These are phyloP conservation scores for Arge pagana DNA, from an alignment of 2,888 invertebrate genomes.

Conservation along the genomic window DNA sequence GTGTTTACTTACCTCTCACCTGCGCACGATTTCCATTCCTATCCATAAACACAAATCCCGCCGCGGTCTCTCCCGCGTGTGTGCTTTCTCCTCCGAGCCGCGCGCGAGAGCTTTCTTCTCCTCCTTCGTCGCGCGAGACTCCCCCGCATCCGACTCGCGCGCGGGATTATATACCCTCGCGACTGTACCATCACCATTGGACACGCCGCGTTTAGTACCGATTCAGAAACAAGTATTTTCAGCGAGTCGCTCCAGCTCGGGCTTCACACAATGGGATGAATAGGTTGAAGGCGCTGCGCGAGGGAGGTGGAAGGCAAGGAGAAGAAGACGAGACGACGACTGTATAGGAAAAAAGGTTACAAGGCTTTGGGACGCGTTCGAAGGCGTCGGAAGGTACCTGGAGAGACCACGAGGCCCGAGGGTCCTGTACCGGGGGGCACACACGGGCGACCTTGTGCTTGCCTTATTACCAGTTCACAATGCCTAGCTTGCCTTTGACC, in stretches of 20 bases:
- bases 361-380: conserved; percentile 5
- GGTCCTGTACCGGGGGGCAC: conserved; percentile 9
- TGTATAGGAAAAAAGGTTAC: conserved; percentile 9
- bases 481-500: conserved; percentile 28
- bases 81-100: too few species aligned
- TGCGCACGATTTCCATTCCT: too few species aligned
- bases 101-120: too few species aligned
- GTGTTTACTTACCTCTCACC: too few species aligned
- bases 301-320: conserved; percentile 13
- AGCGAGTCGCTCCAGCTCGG: conserved; percentile 8
- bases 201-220: conserved; percentile 4
- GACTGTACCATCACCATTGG: conserved; percentile 7
- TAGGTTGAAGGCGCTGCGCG: conserved; percentile 14
- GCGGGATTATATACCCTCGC: too few species aligned
- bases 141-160: too few species aligned
- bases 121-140: too few species aligned
- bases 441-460: conserved; percentile 7
- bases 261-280: conserved; percentile 28
- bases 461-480: conserved; percentile 31
- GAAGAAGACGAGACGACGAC: conserved; percentile 19
- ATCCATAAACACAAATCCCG: too few species aligned
- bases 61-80: too few species aligned
- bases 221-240: conserved; percentile 11
- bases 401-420: conserved; percentile 4
- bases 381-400: conserved; percentile 23